Evolutionary conservation across 1,140 invertebrate genomes (phyloP).

Genomic region (Yoshiicerus persimilis): DNA sequence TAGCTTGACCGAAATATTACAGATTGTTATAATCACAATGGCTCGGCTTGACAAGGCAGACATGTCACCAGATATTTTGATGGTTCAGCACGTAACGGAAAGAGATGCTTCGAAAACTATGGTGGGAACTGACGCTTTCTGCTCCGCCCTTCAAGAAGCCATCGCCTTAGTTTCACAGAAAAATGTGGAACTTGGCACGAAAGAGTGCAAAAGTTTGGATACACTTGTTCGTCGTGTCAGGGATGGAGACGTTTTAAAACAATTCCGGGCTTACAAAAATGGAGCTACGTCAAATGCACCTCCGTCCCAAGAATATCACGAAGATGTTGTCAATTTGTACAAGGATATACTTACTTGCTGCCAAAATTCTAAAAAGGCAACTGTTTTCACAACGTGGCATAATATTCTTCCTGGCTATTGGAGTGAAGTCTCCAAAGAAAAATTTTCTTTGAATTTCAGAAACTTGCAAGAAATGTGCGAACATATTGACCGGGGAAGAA

Average conservation of each 20-base stretch:
- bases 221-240: neutral
- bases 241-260: neutral
- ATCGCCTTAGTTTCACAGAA: neutral
- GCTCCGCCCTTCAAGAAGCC: neutral
- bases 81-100: conserved; percentile 25
- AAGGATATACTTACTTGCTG: neutral
- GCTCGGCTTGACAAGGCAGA: neutral
- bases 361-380: neutral
- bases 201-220: neutral
- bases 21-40: conserved; percentile 16
- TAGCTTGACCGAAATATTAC: conserved; percentile 16
- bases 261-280: conserved; percentile 13
- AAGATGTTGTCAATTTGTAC: neutral
- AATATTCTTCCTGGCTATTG: neutral
- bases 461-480: conserved; percentile 5
- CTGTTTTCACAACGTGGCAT: neutral
- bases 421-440: neutral
- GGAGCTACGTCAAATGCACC: conserved; percentile 17
- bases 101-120: neutral
- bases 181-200: neutral
- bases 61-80: conserved; percentile 29
- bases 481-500: neutral
- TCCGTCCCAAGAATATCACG: conserved; percentile 14
- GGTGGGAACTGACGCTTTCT: neutral
- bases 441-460: conserved; percentile 10